Evolutionary conservation across 2,113 vertebrate genomes (phyloP), one percentile per base, ranked within the genome.

Genomic region (Pimephales promelas): DNA sequence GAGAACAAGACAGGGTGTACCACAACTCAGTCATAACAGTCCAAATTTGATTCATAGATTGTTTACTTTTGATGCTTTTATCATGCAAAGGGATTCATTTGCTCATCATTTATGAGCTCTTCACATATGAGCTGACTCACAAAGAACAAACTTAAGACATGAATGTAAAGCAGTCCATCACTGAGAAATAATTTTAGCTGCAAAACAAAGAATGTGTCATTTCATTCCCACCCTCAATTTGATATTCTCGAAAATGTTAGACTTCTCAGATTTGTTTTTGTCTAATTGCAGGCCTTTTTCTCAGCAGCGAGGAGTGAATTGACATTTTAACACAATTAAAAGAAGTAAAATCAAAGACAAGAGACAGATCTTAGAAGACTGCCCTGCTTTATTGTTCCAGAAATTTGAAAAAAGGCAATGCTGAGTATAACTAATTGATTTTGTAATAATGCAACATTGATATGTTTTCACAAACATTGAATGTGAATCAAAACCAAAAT

Each of bases 271-370:
- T 47, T 52, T 47, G 68, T 20, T 76, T 71, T 56, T 16, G 31
- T 59, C 52, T 79, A 83, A 85, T 75, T 66, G 73, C 56, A 20
- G 68, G 56, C 28, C 52, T 16, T 64, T 54, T 34, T n/a, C 57
- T 20, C 9, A 62, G 54, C n/a, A 49, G 45, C 2, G 6, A 64
- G 16, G 43, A 83, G 64, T 40, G 73, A 84, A 80, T 34, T 84
- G 79, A 82, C 68, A 70, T 85, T 66, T 81, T 85, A 82, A 78
- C 66, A 74, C 40, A 61, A 78, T 77, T 72, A 62, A 86, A 83
- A 75, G 13, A 57, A 64, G 22, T 68, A 20, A 26, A 68, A 72
- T 24, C 4, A 22, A 54, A 10, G 54, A 13, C 24, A 83, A 43
- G 56, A 83, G 56, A 81, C 2, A 24, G 62, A 24, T 59, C 59